Evolutionary conservation across 1,140 invertebrate genomes (phyloP).

Genomic region (Hycleus phaleratus): DNA sequence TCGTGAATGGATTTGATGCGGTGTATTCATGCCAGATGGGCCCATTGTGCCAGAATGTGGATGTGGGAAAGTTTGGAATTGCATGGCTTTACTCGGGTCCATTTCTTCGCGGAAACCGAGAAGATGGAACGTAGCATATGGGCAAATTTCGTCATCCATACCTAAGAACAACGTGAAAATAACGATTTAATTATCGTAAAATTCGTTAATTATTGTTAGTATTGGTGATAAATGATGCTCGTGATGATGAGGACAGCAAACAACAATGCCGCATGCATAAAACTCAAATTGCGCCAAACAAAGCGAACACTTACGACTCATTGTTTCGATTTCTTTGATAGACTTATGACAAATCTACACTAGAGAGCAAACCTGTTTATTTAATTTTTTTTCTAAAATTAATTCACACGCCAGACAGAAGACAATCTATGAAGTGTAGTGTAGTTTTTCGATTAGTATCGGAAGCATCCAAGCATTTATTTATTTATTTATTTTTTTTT

Average conservation of each 20-base stretch:
- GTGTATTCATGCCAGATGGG: conserved; percentile 57
- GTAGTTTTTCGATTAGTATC: conserved; percentile 1
- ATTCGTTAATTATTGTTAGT: background rate
- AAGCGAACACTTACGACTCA: no score
- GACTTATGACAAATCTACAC: background rate
- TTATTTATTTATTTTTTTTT: background rate
- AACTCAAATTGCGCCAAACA: no score
- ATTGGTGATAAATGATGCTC: background rate
- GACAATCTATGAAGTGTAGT: conserved; percentile 16
- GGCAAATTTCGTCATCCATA: conserved; percentile 91
- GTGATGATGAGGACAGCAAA: no score
- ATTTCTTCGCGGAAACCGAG: conserved; percentile 91
- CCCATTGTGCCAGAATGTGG: conserved; percentile 74
- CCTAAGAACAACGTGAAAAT: conserved; percentile 45
- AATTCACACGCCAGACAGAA: conserved; percentile 8
- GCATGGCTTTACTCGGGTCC: conserved; percentile 80
- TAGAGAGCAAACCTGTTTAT: conserved; percentile 4
- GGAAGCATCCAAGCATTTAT: conserved; percentile 15
- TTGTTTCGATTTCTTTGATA: no score
- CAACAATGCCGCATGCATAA: no score
- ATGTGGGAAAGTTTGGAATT: conserved; percentile 84
- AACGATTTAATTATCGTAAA: background rate
- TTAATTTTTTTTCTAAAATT: background rate
- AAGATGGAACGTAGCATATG: conserved; percentile 89
- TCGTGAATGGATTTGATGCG: conserved; percentile 63